Evolutionary conservation across 2,888 invertebrate species (phyloP), one percentile per base, ranked within the genome.

Genomic region (Megastigmus dorsalis): DNA sequence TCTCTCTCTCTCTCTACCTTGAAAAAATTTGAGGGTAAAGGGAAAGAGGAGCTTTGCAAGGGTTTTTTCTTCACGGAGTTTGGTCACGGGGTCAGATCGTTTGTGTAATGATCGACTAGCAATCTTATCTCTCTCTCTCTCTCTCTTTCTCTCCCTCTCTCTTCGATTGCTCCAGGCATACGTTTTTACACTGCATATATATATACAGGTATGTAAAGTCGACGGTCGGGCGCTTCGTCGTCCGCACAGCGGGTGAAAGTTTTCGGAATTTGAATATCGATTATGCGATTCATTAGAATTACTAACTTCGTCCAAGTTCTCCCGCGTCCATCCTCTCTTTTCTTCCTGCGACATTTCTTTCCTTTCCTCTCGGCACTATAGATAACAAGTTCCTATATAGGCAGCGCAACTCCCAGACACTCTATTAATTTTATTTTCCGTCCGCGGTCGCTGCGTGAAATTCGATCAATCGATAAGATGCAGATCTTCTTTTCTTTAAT

Each of bases 221-320:
- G n/a, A n/a, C n/a, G n/a, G n/a, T n/a, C 10, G 55, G 26, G 6
- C 15, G 6, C 59, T 18, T n/a, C n/a, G 6, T 18, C 30, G 23
- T 20, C 41, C 7, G 5, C n/a, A n/a, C n/a, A n/a, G n/a, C n/a
- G 4, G 26, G 18, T 18, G 13, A 41, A 65, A 55, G 13, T 66
- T 66, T 66, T n/a, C 33, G 20, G 30, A 57, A 69, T 60, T 60
- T 60, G 38, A 59, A 69, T 69, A 68, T 68, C 67, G 67, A 68
- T 48, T 55, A 55, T 66, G 6, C 38, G 48, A 68, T 68, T 66
- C 57, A 36, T 48, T 57, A 57, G 48, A 48, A 68, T 48, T 59
- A 59, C 57, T 23, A 57, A 57, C 36, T 57, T 65, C n/a, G 9
- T 4, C 13, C 9, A 38, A 15, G 23, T 38, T 65, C 15, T 38